Evolutionary conservation across 2,797 vertebrate species (phyloP), one percentile per base, ranked within the genome.

Genomic region (Anguilla megastoma): DNA sequence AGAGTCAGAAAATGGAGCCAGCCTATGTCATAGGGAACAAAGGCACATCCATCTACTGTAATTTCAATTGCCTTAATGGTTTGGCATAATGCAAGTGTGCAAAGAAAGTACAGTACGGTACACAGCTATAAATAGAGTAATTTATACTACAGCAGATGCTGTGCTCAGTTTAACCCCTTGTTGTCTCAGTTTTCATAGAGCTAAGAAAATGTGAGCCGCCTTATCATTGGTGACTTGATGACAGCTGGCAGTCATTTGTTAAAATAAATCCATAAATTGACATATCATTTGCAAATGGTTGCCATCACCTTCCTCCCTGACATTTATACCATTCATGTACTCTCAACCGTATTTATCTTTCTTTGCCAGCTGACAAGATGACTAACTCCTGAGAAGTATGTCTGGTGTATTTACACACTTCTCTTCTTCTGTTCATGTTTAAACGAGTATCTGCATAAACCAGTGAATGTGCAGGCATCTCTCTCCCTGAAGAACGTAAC

Each of bases 181-280:
- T 56, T 41, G 76, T 82, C 41, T 48, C 27, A 48, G n/a, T 36
- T n/a, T 21, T 41, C 2, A 45, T 50, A 9, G 12, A 45, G 74
- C 14, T 18, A 41, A 36, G 12, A 45, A 6, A 45, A n/a, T 84
- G 10, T 3, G 27, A 54, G 60, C 82, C 63, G 48, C 86, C 27
- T 21, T 33, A 41, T 21, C 8, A n/a, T 84, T 52, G 69, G 54
- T 63, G 79, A 33, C 79, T 50, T 10, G n/a, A 69, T 52, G 86
- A 66, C 16, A 63, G 41, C 63, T 33, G 80, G 18, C 9, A 52
- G 5, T 63, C 16, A 60, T 87, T 83, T 60, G 9, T 33, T 84
- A n/a, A 71, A 87, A 82, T n/a, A 30, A 48, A 60, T 54, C 24
- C 56, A 63, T 30, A 87, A 84, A 87, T n/a, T n/a, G 60, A 66